Percentiles rank a stretch among this genome's conserved stretches.
Evolutionary conservation across 2,113 vertebrate species (phyloP).

Genomic region (Eupsittula cactorum): DNA sequence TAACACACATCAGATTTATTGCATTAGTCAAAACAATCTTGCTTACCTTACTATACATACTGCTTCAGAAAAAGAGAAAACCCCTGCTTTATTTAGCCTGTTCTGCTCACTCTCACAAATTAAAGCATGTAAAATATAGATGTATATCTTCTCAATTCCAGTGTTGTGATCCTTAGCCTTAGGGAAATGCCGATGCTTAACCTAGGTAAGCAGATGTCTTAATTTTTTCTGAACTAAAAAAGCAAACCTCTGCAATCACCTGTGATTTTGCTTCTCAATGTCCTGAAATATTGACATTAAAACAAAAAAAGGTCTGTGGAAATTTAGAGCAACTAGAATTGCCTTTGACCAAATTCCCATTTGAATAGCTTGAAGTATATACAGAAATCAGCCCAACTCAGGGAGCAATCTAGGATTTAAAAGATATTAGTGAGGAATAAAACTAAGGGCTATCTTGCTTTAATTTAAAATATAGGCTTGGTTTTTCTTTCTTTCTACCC

Average conservation of each 20-base stretch:
- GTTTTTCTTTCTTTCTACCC: background rate
- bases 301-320: conserved; percentile 41
- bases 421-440: background rate
- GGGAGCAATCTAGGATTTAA: conserved; percentile 57
- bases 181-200: background rate
- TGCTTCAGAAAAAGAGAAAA: background rate
- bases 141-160: conserved; percentile 19
- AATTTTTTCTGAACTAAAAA: conserved; percentile 36
- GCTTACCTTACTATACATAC: background rate
- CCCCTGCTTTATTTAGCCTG: background rate
- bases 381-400: conserved; percentile 59
- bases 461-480: background rate
- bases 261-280: conserved; percentile 44
- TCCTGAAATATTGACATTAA: conserved; percentile 59
- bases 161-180: background rate
- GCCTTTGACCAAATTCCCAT: conserved; percentile 65
- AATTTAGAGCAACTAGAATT: conserved; percentile 64
- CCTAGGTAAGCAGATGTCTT: background rate
- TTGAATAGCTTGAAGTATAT: conserved; percentile 59
- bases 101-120: background rate
- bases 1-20: background rate
- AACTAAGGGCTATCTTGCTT: background rate
- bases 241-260: conserved; percentile 49
- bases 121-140: background rate
- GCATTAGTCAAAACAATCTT: background rate